Percentiles rank a stretch among this genome's conserved stretches.
These are phyloP conservation scores for Teleiodes luculella DNA, from an alignment of 2,888 invertebrate genomes.

Conservation along the genomic window DNA sequence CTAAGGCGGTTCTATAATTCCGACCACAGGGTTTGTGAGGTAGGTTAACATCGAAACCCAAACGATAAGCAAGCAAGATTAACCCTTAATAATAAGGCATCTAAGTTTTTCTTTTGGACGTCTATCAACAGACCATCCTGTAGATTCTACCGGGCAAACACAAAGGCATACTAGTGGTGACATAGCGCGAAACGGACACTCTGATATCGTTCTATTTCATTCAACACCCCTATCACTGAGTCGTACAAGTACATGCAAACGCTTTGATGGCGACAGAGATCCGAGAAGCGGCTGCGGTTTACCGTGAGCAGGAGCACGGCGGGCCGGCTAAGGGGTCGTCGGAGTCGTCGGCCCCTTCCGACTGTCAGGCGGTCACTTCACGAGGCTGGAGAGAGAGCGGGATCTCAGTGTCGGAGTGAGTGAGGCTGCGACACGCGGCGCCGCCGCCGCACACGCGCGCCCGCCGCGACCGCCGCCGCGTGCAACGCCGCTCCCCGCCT, in stretches of 20 bases:
- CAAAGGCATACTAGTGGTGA: too few relatives aligned
- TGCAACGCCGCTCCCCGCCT: slow-evolving; percentile 69
- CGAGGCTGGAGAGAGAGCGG: slow-evolving; percentile 78
- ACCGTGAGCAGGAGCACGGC: slow-evolving; percentile 22
- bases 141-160: too few relatives aligned
- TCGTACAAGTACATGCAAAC: not conserved
- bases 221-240: too few relatives aligned
- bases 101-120: too few relatives aligned
- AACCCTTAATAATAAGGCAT: too few relatives aligned
- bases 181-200: too few relatives aligned
- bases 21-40: too few relatives aligned
- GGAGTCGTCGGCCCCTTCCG: slow-evolving; percentile 25
- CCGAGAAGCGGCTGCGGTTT: not conserved
- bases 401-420: slow-evolving; percentile 75
- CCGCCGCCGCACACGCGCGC: slow-evolving; percentile 67
- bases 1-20: too few relatives aligned
- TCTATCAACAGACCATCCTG: too few relatives aligned
- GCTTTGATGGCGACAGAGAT: not conserved
- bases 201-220: too few relatives aligned
- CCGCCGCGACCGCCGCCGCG: slow-evolving; percentile 73
- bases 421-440: slow-evolving; percentile 62
- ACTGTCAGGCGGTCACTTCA: slow-evolving; percentile 72
- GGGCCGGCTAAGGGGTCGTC: slow-evolving; percentile 14
- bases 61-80: too few relatives aligned
- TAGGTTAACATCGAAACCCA: too few relatives aligned